These are phyloP conservation scores for Erpetoichthys calabaricus DNA, from an alignment of 2,797 vertebrate species.

Conservation along the genomic window DNA sequence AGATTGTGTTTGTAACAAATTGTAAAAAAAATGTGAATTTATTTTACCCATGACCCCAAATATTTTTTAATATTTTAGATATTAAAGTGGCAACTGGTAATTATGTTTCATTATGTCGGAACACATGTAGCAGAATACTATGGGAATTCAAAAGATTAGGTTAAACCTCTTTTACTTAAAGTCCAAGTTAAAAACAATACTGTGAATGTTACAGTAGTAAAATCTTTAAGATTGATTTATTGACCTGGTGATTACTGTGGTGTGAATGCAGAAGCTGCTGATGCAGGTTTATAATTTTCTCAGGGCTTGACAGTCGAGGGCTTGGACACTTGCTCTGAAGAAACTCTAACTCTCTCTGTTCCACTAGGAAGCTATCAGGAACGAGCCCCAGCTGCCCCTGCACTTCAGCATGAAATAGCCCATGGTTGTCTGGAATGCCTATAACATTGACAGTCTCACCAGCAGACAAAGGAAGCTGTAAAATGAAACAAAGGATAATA, in stretches of 20 bases:
- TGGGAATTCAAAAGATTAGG: no score
- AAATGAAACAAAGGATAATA: constrained; percentile 1
- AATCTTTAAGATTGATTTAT: no score
- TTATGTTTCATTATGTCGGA: no score
- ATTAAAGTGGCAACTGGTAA: no score
- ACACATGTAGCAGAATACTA: no score
- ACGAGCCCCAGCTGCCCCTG: constrained; percentile 16
- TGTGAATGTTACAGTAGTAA: no score
- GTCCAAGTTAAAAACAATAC: no score
- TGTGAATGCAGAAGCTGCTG: constrained; percentile 39
- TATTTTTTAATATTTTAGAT: no score
- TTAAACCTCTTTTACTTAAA: no score
- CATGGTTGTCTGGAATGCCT: constrained; percentile 8
- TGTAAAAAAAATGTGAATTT: no score
- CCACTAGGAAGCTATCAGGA: constrained; percentile 7
- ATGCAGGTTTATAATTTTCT: constrained; percentile 42
- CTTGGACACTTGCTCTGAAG: neutral
- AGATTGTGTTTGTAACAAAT: no score
- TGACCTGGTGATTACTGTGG: constrained; percentile 35
- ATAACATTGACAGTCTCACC: constrained; percentile 11
- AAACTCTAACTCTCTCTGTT: neutral
- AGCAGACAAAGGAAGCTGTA: constrained; percentile 27
- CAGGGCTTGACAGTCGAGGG: constrained; percentile 32
- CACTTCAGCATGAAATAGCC: constrained; percentile 3
- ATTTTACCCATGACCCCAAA: no score